Conservation (phyloP, 2,113 vertebrate genomes). For the Piaya cayana region DNA sequence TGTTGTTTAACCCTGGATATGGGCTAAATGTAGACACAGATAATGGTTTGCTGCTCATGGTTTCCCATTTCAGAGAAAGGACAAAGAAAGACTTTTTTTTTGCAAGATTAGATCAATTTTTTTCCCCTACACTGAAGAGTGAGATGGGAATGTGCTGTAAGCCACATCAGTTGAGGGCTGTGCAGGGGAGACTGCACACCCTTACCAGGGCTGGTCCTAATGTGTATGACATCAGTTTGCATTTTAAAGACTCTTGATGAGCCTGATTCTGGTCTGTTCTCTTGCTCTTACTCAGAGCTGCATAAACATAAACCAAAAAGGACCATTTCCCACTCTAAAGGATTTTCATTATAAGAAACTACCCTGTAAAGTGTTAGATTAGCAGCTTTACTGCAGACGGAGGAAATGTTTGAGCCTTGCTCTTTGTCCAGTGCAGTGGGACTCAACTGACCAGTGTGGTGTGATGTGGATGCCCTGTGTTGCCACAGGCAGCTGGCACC, state of each 20-base stretch:
- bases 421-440: neutral
- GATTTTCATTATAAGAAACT: neutral
- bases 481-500: accelerated
- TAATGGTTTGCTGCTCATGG: neutral
- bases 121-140: neutral
- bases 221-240: neutral
- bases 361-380: neutral
- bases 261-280: neutral
- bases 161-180: accelerated
- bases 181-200: neutral
- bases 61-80: neutral
- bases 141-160: neutral
- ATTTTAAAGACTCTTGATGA: neutral
- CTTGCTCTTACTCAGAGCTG: neutral
- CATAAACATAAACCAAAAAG: neutral
- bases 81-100: neutral
- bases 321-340: neutral
- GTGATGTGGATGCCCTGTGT: neutral
- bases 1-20: too few species aligned
- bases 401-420: neutral
- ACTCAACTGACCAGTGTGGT: neutral
- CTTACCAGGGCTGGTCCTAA: neutral
- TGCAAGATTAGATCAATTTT: neutral
- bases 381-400: neutral
- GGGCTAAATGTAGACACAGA: neutral